These are phyloP conservation scores for Ibidorhyncha struthersii DNA, from an alignment of 2,113 vertebrate species.

Conservation along the genomic window DNA sequence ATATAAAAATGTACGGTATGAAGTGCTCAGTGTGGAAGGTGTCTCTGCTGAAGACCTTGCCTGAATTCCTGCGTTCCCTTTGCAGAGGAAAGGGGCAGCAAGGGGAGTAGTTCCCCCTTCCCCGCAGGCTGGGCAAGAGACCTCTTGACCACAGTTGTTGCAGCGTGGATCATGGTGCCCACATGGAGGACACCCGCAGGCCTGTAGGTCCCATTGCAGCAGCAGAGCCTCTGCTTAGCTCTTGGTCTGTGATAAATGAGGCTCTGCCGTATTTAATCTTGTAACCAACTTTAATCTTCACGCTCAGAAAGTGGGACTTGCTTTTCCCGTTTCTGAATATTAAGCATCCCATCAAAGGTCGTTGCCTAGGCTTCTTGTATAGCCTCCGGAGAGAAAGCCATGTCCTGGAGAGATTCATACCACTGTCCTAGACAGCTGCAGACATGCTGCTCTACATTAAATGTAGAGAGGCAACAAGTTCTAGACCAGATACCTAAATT, in stretches of 20 bases:
- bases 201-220: not conserved
- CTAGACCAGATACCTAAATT: not conserved
- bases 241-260: not conserved
- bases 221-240: not conserved
- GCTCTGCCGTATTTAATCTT: not conserved
- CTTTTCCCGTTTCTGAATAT: not conserved
- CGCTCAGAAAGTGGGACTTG: not conserved
- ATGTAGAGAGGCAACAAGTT: not conserved
- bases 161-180: fast-evolving
- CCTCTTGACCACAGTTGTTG: no score
- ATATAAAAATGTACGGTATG: not conserved
- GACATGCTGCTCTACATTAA: not conserved
- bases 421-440: not conserved
- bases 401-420: not conserved
- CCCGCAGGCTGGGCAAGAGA: not conserved
- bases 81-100: not conserved
- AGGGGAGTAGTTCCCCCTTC: not conserved
- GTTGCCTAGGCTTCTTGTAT: not conserved
- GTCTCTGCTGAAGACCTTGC: not conserved
- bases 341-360: not conserved
- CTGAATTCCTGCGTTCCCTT: not conserved
- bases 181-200: not conserved
- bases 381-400: not conserved
- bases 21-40: not conserved
- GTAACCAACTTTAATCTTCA: not conserved